Evolutionary conservation across 2,888 invertebrate species (phyloP), one percentile per base, ranked within the genome.

Genomic region (Drosophila atripex): DNA sequence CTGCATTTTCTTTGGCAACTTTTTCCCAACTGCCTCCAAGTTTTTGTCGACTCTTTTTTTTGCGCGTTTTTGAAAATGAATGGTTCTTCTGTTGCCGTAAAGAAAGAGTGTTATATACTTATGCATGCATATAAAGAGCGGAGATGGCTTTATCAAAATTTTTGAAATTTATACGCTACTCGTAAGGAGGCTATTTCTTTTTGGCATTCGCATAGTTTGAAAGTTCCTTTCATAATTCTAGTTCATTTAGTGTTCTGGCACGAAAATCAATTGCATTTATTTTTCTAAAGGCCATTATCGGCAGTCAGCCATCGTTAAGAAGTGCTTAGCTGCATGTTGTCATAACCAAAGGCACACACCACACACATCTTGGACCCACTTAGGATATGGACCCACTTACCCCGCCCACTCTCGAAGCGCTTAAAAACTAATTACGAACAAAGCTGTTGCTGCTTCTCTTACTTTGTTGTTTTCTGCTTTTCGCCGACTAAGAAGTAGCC

Each of bases 361-460:
- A 56, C 49, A 51, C 61, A 52, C 52, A 52, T 51, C 39, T 32
- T 45, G 64, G 45, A n/a, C 14, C 63, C 63, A 45, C 65, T 64
- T 61, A 61, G 63, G 56, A 59, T 38, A 39, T 64, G 66, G 54
- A n/a, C n/a, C n/a, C n/a, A 59, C 56, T 49, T 38, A 23, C 50
- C 35, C 12, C 56, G 57, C 56, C 69, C 60, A 51, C 41, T 59
- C 65, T 60, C 32, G 60, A 57, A 71, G 64, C 71, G 80, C 88
- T 84, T 84, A 84, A 84, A 88, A 84, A 88, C 88, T 84, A 84
- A 88, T 84, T 84, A 84, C 84, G 74, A 83, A 75, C 71, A 75
- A 86, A 86, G 84, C 72, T 76, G 72, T 56, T 65, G 53, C 53
- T 72, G 70, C 18, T 60, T 30, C 46, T 60, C 39, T 39, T 30